Conservation (phyloP, 2,888 invertebrate genomes). For the Ectemnius cavifrons region DNA sequence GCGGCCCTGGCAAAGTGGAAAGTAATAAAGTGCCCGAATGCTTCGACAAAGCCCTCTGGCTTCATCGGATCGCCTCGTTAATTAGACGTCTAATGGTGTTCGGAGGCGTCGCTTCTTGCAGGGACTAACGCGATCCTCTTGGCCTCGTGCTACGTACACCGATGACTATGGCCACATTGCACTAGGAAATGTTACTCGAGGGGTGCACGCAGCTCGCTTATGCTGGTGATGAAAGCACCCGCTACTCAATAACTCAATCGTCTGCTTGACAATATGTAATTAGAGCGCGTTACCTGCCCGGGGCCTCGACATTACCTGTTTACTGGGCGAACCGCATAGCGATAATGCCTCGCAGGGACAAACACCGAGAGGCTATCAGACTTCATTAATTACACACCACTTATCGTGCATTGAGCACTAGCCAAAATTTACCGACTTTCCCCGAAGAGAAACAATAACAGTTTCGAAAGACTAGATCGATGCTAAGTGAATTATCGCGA, state of each 20-base stretch:
- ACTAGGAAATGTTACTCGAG: no score
- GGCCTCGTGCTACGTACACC: conserved; percentile 20
- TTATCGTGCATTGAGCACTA: conserved; percentile 29
- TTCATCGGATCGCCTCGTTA: conserved; percentile 41
- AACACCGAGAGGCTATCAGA: conserved; percentile 25
- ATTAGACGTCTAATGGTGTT: conserved; percentile 49
- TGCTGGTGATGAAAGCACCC: conserved; percentile 31
- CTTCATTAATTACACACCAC: conserved; percentile 39
- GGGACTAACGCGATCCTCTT: conserved; percentile 27
- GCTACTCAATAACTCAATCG: conserved; percentile 42
- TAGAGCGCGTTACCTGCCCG: conserved; percentile 3
- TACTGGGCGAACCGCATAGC: not conserved
- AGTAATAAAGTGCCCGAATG: conserved; percentile 39
- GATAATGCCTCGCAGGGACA: conserved; percentile 13
- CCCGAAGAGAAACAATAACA: not conserved
- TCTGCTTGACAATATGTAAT: conserved; percentile 35
- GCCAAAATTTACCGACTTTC: conserved; percentile 6
- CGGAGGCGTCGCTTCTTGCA: conserved; percentile 21
- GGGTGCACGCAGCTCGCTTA: not conserved
- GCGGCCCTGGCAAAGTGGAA: conserved; percentile 12
- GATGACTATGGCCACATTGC: conserved; percentile 1
- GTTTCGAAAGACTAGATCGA: not conserved
- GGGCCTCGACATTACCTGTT: conserved; percentile 14
- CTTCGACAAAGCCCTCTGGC: conserved; percentile 26
- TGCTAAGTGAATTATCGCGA: not conserved